phyloP scores from a whole-genome alignment of 2,888 invertebrate species.

The Polyploca ridens region DNA sequence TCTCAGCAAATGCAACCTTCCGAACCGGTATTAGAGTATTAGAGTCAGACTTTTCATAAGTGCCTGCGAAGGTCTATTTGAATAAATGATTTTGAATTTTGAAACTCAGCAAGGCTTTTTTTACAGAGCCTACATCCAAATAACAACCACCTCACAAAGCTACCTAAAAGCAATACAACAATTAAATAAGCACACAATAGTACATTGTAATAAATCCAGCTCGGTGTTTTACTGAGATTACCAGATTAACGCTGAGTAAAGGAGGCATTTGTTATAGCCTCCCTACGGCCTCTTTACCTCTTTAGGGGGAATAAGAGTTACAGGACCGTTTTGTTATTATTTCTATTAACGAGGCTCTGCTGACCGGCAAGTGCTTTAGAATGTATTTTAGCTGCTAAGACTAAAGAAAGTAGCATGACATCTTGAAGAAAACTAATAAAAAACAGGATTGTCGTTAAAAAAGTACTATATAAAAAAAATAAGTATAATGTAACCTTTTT shows the following conservation, averaged over 20 bases:
- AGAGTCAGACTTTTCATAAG: no score
- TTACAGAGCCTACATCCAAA: no score
- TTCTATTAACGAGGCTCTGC: background rate
- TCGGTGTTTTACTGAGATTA: slow-evolving; percentile 15
- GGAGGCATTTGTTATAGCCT: slow-evolving; percentile 13
- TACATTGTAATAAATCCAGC: slow-evolving; percentile 10
- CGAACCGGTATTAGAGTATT: no score
- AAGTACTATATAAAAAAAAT: no score
- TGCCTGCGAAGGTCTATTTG: no score
- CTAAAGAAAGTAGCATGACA: no score
- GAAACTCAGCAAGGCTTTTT: no score
- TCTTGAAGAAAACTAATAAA: no score
- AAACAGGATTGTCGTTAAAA: no score
- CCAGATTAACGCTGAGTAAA: slow-evolving; percentile 19
- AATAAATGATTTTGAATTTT: no score
- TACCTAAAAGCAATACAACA: background rate
- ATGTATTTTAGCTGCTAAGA: background rate
- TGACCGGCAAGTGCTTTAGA: background rate
- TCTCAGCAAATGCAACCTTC: no score
- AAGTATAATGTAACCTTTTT: no score
- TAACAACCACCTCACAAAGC: background rate
- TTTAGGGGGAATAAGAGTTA: background rate
- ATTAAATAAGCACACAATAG: slow-evolving; percentile 1
- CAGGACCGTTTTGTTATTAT: background rate
- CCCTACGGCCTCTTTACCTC: slow-evolving; percentile 13